Conservation (phyloP, 2,888 invertebrate genomes). For the Scaptomyza tumidula region DNA sequence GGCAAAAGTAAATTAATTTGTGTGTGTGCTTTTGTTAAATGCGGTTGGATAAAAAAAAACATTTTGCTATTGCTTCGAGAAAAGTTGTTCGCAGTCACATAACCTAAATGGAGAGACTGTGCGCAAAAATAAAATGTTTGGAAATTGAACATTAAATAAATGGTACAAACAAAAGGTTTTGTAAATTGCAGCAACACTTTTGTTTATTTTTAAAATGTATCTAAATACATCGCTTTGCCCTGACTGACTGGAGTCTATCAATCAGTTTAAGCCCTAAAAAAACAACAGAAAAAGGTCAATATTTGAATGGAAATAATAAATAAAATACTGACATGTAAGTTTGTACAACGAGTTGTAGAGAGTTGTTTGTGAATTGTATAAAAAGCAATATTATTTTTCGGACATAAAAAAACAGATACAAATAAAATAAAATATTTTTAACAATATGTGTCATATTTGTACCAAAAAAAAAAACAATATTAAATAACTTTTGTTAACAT, state of each 20-base stretch:
- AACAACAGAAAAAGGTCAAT: neutral
- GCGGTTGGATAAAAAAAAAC: neutral
- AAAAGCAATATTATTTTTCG: too few species aligned
- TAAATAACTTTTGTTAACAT: too few species aligned
- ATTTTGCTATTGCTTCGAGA: neutral
- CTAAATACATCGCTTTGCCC: neutral
- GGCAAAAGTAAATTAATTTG: constrained; percentile 35
- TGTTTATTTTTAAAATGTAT: neutral
- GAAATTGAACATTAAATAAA: neutral
- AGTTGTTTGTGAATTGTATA: too few species aligned
- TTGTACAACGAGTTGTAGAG: too few species aligned
- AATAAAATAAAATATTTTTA: too few species aligned
- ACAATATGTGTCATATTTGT: too few species aligned
- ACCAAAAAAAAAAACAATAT: too few species aligned
- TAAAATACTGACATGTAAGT: too few species aligned
- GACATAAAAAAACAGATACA: too few species aligned
- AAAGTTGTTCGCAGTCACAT: neutral
- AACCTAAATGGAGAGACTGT: neutral
- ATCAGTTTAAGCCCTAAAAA: neutral
- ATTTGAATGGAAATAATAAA: neutral
- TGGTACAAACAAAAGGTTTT: neutral
- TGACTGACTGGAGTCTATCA: neutral
- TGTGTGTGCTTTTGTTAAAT: neutral
- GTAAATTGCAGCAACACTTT: neutral
- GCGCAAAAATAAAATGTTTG: neutral